Conservation (phyloP, 1,140 invertebrate genomes). For the Drosophila setifemur region DNA sequence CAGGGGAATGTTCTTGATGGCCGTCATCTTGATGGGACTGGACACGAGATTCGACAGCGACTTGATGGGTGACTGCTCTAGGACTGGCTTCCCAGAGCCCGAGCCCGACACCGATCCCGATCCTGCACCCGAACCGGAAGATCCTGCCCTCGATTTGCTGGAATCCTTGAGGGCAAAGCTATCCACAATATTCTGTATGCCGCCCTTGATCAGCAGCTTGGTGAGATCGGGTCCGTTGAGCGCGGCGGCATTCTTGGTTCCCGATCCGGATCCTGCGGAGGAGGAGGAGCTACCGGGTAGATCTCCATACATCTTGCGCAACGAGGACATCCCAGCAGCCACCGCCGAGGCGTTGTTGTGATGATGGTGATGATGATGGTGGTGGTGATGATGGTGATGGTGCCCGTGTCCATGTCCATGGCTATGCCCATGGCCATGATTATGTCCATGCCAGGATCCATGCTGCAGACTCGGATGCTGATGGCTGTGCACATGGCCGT, state of each 20-base stretch:
- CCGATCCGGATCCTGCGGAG: not conserved
- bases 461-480: conserved; percentile 69
- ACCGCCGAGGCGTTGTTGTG: conserved; percentile 44
- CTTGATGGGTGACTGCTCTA: conserved; percentile 85
- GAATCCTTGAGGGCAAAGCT: conserved; percentile 59
- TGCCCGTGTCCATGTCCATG: conserved; percentile 46
- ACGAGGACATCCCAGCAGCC: conserved; percentile 36
- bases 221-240: conserved; percentile 65
- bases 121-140: not conserved
- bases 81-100: conserved; percentile 36
- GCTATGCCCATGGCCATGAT: conserved; percentile 26
- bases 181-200: conserved; percentile 83
- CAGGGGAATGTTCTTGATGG: conserved; percentile 81
- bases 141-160: not conserved
- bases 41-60: conserved; percentile 86
- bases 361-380: conserved; percentile 53
- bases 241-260: not conserved
- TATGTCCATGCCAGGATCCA: conserved; percentile 17
- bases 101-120: not conserved
- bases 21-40: conserved; percentile 84
- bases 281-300: conserved; percentile 9
- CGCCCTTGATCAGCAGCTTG: conserved; percentile 83
- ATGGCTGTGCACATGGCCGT: conserved; percentile 68
- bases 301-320: conserved; percentile 37
- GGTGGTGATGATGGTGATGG: conserved; percentile 52